Evolutionary conservation across 2,888 invertebrate species (phyloP), one percentile per base, ranked within the genome.

Genomic region (Brenthis daphne): DNA sequence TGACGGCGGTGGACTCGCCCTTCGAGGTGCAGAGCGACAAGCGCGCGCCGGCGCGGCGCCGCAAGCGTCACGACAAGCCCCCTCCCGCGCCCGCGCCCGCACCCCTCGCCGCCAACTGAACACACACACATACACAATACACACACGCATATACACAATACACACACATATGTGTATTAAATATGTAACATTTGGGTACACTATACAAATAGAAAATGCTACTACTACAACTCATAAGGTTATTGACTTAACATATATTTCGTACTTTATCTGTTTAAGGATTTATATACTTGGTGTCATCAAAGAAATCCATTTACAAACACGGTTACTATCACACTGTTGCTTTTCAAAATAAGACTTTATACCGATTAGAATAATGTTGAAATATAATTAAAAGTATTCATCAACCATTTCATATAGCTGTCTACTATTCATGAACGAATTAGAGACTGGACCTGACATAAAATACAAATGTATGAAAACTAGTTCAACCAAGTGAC

Each of bases 1-100:
- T 93, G 67, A 87, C 90, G 1, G 93, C 93, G n/a, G 81, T 89
- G 2, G 94, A 94, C 77, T 94, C 94, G 0, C 90, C 93, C 11
- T 94, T 94, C 79, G 95, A 95, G 75, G 87, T 92, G 77, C 91
- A 92, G 71, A 83, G 88, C 3, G 95, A 94, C 78, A 95, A 95
- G 85, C 93, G 95, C 75, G 75, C 87, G 94, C 71, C 82, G 92
- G 94, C 90, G 90, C 82, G 88, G 16, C 82, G 85, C 51, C 85
- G 87, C 78, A 87, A 85, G 82, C 82, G 87, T 6, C 87, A 85
- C 79, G 90, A 90, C 85, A 84, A 86, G 77, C 84, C 74, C 29
- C 72, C 72, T 60, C 67, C 74, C 67, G 64, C 72, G 14, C 68
- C 68, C 56, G 55, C 65, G 20, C 72, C 73, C 6, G 54, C 73